A percentile compares a stretch with the other conserved stretches of the same genome.
Conservation (phyloP, 2,797 vertebrate genomes). For the Myripristis murdjan region DNA sequence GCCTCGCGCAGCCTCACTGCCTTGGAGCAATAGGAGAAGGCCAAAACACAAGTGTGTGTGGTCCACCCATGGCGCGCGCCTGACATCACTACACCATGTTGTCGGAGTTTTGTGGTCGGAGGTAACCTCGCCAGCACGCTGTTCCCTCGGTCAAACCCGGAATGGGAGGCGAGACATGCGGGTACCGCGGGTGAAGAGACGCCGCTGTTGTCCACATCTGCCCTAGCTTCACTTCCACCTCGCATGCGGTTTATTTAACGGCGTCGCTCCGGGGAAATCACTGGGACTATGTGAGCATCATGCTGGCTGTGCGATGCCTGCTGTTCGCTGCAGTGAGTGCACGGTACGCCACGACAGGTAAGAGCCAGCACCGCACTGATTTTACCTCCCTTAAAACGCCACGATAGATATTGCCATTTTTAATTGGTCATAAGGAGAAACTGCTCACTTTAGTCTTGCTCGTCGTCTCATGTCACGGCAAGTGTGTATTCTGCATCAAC, state of each 20-base stretch:
- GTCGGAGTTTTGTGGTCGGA: not conserved
- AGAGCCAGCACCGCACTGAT: conserved; percentile 40
- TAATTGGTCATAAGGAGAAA: not conserved
- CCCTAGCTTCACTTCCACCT: conserved; percentile 38
- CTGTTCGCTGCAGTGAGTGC: conserved; percentile 88
- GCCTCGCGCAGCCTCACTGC: conserved; percentile 61
- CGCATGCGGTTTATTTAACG: conserved; percentile 49
- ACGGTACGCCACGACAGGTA: conserved; percentile 87
- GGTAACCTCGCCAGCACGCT: not conserved
- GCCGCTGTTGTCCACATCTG: conserved; percentile 57
- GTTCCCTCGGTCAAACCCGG: conserved; percentile 1
- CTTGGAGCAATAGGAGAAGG: conserved; percentile 7
- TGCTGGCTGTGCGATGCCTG: conserved; percentile 91
- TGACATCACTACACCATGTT: not conserved
- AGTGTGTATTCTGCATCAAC: conserved; percentile 4
- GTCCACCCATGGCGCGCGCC: conserved; percentile 4
- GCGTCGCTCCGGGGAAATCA: conserved; percentile 68
- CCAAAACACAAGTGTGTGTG: conserved; percentile 16
- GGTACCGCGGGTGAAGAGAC: conserved; percentile 42
- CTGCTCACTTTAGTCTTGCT: not conserved
- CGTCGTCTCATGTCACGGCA: not conserved
- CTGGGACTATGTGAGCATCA: conserved; percentile 90
- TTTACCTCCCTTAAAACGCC: not conserved
- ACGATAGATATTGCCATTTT: not conserved
- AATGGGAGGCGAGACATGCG: conserved; percentile 61